Evolutionary conservation across 1,140 invertebrate species (phyloP).

Genomic region (Sycophila sp.): DNA sequence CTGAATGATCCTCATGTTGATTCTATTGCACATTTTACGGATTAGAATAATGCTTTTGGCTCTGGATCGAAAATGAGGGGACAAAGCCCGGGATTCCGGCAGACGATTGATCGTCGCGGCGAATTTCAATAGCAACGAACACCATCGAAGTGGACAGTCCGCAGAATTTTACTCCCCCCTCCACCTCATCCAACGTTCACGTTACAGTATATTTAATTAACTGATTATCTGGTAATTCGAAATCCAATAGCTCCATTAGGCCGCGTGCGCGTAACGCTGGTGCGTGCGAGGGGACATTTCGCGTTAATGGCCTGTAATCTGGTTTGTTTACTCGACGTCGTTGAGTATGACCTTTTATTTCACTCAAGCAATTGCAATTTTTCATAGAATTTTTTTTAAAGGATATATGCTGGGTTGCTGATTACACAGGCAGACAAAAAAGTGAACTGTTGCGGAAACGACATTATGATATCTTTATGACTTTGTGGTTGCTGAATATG

Average conservation of each 20-base stretch:
- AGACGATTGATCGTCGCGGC: background rate
- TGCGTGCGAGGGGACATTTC: background rate
- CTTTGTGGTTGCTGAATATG: too few relatives aligned
- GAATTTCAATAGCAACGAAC: background rate
- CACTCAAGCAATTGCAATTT: background rate
- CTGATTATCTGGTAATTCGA: slow-evolving; percentile 32
- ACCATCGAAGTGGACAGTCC: slow-evolving; percentile 8
- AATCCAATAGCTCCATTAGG: slow-evolving; percentile 26
- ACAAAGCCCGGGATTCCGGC: background rate
- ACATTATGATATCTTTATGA: too few relatives aligned
- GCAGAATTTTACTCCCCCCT: background rate
- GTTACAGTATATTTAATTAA: slow-evolving; percentile 30
- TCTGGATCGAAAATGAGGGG: background rate
- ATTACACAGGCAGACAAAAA: too few relatives aligned
- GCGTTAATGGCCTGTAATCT: slow-evolving; percentile 24
- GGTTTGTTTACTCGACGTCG: slow-evolving; percentile 7
- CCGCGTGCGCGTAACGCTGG: too few relatives aligned
- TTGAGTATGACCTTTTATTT: background rate
- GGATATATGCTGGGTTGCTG: too few relatives aligned
- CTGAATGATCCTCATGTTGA: too few relatives aligned
- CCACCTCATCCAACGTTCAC: background rate
- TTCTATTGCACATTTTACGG: too few relatives aligned
- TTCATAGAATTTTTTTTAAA: background rate
- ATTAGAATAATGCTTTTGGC: slow-evolving; percentile 15
- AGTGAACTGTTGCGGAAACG: too few relatives aligned